These are phyloP conservation scores for Cyprinodon tularosa DNA, from an alignment of 2,113 vertebrate species.

Conservation along the genomic window DNA sequence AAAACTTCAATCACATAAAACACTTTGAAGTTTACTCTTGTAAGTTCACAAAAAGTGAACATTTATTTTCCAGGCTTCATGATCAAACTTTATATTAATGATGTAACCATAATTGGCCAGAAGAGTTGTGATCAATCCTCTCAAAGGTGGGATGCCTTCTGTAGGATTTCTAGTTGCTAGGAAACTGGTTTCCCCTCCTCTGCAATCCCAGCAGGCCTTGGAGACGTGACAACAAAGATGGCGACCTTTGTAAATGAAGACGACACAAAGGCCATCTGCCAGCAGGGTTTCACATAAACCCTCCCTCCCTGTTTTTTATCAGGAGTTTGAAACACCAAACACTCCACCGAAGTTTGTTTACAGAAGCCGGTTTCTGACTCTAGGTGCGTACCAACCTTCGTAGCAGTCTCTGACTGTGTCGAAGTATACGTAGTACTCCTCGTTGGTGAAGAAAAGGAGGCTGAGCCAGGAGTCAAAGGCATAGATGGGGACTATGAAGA, in stretches of 20 bases:
- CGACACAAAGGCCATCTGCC: constrained; percentile 69
- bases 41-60: too few relatives aligned
- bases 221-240: constrained; percentile 78
- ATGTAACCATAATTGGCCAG: background rate
- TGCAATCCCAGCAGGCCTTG: constrained; percentile 68
- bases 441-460: constrained; percentile 98
- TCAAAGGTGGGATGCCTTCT: constrained; percentile 30
- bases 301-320: constrained; percentile 26
- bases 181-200: constrained; percentile 72
- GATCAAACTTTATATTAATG: background rate
- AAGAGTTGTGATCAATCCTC: constrained; percentile 28
- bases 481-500: constrained; percentile 97
- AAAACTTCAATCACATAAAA: too few relatives aligned
- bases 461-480: constrained; percentile 98
- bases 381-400: constrained; percentile 83
- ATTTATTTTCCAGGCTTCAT: too few relatives aligned
- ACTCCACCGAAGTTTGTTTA: background rate
- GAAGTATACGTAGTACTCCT: constrained; percentile 98
- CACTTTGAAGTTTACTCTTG: too few relatives aligned
- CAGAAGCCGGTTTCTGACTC: background rate
- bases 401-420: constrained; percentile 96
- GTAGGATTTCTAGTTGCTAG: constrained; percentile 78
- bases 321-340: constrained; percentile 21
- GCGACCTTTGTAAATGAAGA: constrained; percentile 64
- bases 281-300: constrained; percentile 44